Evolutionary conservation across 2,113 vertebrate genomes (phyloP), one percentile per base, ranked within the genome.

Genomic region (Piprites chloris): DNA sequence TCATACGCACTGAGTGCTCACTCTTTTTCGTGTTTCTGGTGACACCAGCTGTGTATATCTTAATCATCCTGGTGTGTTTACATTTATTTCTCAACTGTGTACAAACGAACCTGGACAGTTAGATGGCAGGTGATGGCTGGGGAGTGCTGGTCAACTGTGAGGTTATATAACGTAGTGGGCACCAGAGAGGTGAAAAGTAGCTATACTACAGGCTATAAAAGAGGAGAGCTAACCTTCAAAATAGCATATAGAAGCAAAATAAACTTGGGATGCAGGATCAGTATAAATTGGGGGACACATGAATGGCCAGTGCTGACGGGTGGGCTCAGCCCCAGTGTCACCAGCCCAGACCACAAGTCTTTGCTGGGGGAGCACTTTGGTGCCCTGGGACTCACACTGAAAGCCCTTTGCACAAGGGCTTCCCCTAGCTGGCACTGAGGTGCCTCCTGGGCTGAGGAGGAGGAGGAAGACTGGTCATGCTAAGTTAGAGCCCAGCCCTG

Each of bases 11-110:
- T 86, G 76, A 21, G 33, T 55, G 49, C 66, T 72, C 9, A 0
- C 87, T 96, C 87, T 89, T 96, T 95, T 44, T 41, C 61, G 90
- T 28, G 19, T 96, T 97, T 91, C 94, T 97, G 76, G 87, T 97
- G 95, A 96, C 87, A 87, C 93, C 96, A 97, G 96, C 97, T 96
- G 93, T 67, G 87, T 92, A 35, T 92, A 90, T 95, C 94, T 97
- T 96, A 95, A 97, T 97, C 95, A 89, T 95, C 93, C 55, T 11
- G 9, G 59, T 1, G 8, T 17, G 12, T 95, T 95, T 96, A 80
- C 68, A 72, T 97, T 96, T 95, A 56, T 89, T 90, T 94, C 95
- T 96, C 85, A 93, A 73, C 96, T 94, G 93, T 92, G 89, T 86
- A 67, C 93, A 93, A 95, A 93, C 93, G 96, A 95, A 93, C 69